phyloP scores from a whole-genome alignment of 2,797 vertebrate genomes.

The Adelosebastes latens region DNA sequence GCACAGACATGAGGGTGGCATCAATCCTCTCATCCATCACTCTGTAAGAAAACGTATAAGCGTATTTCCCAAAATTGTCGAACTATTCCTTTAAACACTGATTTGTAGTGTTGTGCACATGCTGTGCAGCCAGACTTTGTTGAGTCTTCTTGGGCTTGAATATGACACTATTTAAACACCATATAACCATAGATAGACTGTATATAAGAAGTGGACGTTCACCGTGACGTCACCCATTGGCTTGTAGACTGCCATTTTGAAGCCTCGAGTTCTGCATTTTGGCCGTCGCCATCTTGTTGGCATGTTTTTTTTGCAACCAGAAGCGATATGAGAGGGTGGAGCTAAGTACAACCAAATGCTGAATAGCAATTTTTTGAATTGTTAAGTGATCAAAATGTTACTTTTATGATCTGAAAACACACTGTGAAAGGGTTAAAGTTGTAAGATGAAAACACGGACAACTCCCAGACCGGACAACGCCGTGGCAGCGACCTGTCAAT shows the following conservation, averaged over 20 bases:
- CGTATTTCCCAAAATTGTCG: background rate
- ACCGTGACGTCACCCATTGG: too few relatives aligned
- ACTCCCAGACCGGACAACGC: rapidly evolving
- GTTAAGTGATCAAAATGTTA: too few relatives aligned
- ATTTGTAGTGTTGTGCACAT: background rate
- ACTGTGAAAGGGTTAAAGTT: background rate
- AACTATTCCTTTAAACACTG: background rate
- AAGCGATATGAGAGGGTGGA: too few relatives aligned
- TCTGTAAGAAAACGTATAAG: rapidly evolving
- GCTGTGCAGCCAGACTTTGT: background rate
- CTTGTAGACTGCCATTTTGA: too few relatives aligned
- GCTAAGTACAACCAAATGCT: too few relatives aligned
- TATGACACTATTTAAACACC: background rate
- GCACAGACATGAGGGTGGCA: too few relatives aligned
- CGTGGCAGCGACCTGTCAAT: rapidly evolving
- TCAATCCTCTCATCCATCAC: too few relatives aligned
- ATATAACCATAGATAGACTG: background rate
- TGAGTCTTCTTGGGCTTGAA: background rate
- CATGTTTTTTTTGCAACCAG: too few relatives aligned
- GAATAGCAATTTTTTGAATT: rapidly evolving
- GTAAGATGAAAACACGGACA: background rate
- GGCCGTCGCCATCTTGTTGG: too few relatives aligned
- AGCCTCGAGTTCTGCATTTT: too few relatives aligned
- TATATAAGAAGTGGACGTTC: too few relatives aligned
- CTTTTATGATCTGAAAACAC: too few relatives aligned